phyloP scores from a whole-genome alignment of 37 sponge, comb jelly and placozoan species.

The Diacarnus erythraeanus region DNA sequence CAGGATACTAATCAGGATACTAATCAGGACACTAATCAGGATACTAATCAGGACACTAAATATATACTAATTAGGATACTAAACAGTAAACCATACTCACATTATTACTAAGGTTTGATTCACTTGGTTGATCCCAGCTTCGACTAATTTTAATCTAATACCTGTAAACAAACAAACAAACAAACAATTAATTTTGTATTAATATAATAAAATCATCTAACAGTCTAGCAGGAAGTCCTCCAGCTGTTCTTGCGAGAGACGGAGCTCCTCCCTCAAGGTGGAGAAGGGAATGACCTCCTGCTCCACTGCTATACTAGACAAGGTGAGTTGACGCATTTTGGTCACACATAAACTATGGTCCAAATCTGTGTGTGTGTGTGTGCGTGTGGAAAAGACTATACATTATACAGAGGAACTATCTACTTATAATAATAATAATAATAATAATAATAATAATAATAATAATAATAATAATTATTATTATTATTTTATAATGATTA shows the following conservation, averaged over 20 bases:
- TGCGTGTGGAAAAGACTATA: too few relatives aligned
- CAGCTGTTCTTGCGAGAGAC: constrained; percentile 26
- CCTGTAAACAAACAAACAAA: constrained; percentile 25
- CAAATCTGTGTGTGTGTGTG: constrained; percentile 14
- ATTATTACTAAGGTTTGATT: constrained; percentile 45
- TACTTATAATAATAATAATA: too few relatives aligned
- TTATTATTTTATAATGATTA: neutral
- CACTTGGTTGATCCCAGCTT: constrained; percentile 69
- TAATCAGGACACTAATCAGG: too few relatives aligned
- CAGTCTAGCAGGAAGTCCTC: constrained; percentile 63
- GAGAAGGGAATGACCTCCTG: constrained; percentile 45
- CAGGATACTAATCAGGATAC: too few relatives aligned
- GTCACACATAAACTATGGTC: constrained; percentile 20
- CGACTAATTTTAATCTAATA: constrained; percentile 60
- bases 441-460: neutral
- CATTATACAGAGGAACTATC: too few relatives aligned
- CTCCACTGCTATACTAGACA: constrained; percentile 44
- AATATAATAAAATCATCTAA: neutral
- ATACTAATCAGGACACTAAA: neutral
- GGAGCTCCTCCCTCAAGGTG: constrained; percentile 31
- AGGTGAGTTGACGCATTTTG: constrained; percentile 72
- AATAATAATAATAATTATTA: neutral
- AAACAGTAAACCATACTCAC: constrained; percentile 1
- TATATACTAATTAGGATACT: neutral
- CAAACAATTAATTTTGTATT: neutral